Evolutionary conservation across 2,113 vertebrate genomes (phyloP).

Genomic region (Cephalopholis sonnerati): DNA sequence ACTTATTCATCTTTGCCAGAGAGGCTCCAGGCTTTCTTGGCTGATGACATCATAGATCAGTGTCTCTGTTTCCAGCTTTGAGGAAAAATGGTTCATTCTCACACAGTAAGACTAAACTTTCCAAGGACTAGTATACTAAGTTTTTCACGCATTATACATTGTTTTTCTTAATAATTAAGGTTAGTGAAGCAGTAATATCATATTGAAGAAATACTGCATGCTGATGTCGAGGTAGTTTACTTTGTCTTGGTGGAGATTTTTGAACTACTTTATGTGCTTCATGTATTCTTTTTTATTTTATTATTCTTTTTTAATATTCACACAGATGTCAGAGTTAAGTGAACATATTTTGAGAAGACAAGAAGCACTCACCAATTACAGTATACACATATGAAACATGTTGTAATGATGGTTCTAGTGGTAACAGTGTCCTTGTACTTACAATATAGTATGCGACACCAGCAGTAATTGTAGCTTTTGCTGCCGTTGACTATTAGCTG

Average conservation of each 20-base stretch:
- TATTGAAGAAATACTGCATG: not conserved
- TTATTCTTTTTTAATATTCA: not conserved
- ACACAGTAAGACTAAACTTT: conserved; percentile 1
- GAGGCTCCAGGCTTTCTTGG: conserved; percentile 6
- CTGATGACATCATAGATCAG: conserved; percentile 35
- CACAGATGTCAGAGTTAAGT: not conserved
- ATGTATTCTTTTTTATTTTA: too few relatives aligned
- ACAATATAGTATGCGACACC: not conserved
- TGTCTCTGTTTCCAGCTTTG: conserved; percentile 10
- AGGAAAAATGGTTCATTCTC: conserved; percentile 8
- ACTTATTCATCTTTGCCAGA: conserved; percentile 24
- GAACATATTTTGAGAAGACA: not conserved
- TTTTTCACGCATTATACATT: not conserved
- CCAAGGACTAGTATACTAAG: not conserved
- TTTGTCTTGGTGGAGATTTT: not conserved
- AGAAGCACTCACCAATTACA: not conserved
- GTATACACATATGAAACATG: too few relatives aligned
- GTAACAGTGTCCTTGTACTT: not conserved
- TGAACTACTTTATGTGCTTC: too few relatives aligned
- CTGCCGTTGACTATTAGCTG: not conserved
- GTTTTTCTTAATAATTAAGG: not conserved
- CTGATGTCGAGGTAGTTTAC: not conserved
- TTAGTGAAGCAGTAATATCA: too few relatives aligned
- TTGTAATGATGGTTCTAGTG: not conserved
- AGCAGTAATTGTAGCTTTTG: not conserved